Base-by-base conservation (phyloP, 2,888 invertebrate species). In the Scrobipalpa costella region DNA sequence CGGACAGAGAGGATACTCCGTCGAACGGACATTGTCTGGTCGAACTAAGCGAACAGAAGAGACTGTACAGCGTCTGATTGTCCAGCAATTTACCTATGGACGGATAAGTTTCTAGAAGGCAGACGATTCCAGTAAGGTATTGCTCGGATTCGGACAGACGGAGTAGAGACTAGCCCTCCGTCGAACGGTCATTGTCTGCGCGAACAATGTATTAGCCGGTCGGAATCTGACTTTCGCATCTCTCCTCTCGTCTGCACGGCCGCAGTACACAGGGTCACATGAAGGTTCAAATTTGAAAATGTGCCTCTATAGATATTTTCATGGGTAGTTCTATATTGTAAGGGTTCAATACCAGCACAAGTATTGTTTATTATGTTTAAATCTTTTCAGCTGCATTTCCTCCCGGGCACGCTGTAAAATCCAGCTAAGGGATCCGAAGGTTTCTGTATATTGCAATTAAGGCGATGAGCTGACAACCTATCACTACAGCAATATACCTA, bases 181-280 rank as follows among this genome's bases (percentile, higher is more conserved):
- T 49, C n/a, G 15, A 27, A 38, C 49, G 71, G 74, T 79, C 81
- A 81, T 84, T 85, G 84, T 85, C 78, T 76, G 76, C 60, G 63
- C 68, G 77, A 79, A 85, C 85, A 85, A 85, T 82, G 79, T 78
- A 74, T 74, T 72, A 71, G 71, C 64, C 73, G 75, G 75, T 68
- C 72, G 77, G 84, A 79, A 84, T 84, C 83, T 84, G 82, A 81
- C 78, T 84, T 80, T 79, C 76, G 79, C 76, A 83, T 79, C 61
- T 44, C 19, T 13, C 17, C 17, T 47, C 47, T 47, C 40, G 52
- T 40, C 55, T 75, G 75, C 76, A 71, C 71, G 40, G 40, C 11
- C 70, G 70, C 73, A 74, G 75, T 78, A 75, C 77, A 11, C 21
- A 50, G 36, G 33, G 50, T 38, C 40, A 13, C 40, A 11, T 13